Conservation (phyloP, 2,797 vertebrate species). For the Schizopygopsis malacanthus region DNA sequence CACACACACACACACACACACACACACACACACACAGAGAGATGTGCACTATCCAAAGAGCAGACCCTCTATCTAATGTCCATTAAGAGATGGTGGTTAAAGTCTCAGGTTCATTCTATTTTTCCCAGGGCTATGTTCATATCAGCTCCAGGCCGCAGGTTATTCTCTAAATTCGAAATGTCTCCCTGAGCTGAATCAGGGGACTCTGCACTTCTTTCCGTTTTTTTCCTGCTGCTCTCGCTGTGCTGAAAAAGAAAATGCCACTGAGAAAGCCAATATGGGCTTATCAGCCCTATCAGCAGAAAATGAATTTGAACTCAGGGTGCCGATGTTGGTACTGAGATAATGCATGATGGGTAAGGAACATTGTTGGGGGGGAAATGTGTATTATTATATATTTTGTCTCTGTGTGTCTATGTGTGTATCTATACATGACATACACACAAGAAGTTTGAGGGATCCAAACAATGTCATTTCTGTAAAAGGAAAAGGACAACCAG, state of each 20-base stretch:
- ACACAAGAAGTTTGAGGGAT: neutral
- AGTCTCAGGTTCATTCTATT: slow-evolving; percentile 56
- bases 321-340: slow-evolving; percentile 50
- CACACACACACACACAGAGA: no score
- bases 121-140: slow-evolving; percentile 50
- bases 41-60: neutral
- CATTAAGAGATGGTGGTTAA: slow-evolving; percentile 51
- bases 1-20: neutral
- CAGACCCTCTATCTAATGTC: slow-evolving; percentile 45
- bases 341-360: slow-evolving; percentile 57
- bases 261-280: slow-evolving; percentile 59
- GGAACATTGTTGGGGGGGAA: slow-evolving; percentile 27
- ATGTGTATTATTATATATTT: slow-evolving; percentile 30
- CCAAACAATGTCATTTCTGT: neutral
- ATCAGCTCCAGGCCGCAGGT: slow-evolving; percentile 50
- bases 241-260: slow-evolving; percentile 56
- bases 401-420: slow-evolving; percentile 5
- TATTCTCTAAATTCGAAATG: slow-evolving; percentile 58
- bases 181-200: slow-evolving; percentile 49
- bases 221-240: slow-evolving; percentile 28
- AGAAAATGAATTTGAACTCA: slow-evolving; percentile 60
- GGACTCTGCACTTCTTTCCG: slow-evolving; percentile 29
- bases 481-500: neutral
- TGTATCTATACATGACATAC: slow-evolving; percentile 11
- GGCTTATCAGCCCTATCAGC: slow-evolving; percentile 61